These are phyloP conservation scores for Campylomormyrus tamandua DNA, from an alignment of 2,113 vertebrate species.

Conservation along the genomic window DNA sequence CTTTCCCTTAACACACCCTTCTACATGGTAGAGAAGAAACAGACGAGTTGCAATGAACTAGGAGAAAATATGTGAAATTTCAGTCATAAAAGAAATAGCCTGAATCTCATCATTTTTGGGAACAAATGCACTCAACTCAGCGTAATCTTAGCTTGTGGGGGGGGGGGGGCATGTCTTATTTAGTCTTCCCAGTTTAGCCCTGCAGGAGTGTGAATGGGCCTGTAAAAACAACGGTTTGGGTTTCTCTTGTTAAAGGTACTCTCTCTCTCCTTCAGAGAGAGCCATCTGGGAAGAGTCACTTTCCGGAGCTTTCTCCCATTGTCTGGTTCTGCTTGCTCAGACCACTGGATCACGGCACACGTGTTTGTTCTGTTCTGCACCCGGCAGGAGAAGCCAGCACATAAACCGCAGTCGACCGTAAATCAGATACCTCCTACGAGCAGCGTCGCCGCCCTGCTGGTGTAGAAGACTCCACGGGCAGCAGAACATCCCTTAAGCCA, in stretches of 20 bases:
- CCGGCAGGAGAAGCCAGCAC: not conserved
- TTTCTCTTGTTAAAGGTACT: not conserved
- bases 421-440: not conserved
- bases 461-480: not conserved
- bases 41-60: not conserved
- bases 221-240: conserved; percentile 35
- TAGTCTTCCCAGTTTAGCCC: not conserved
- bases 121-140: not conserved
- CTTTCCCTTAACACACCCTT: too few relatives aligned
- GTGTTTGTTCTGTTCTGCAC: not conserved
- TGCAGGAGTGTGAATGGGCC: conserved; percentile 27
- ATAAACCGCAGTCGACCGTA: not conserved
- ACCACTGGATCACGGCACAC: not conserved
- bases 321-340: conserved; percentile 1
- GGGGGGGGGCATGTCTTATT: not conserved
- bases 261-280: not conserved
- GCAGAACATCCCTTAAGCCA: not conserved
- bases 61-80: not conserved
- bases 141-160: not conserved
- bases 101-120: not conserved
- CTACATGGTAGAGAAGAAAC: not conserved
- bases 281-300: not conserved
- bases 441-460: not conserved
- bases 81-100: not conserved
- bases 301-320: conserved; percentile 2